A percentile compares a stretch with the other conserved stretches of the same genome.
phyloP scores from a whole-genome alignment of 1,140 invertebrate genomes.

The Neodiprion pinetum region DNA sequence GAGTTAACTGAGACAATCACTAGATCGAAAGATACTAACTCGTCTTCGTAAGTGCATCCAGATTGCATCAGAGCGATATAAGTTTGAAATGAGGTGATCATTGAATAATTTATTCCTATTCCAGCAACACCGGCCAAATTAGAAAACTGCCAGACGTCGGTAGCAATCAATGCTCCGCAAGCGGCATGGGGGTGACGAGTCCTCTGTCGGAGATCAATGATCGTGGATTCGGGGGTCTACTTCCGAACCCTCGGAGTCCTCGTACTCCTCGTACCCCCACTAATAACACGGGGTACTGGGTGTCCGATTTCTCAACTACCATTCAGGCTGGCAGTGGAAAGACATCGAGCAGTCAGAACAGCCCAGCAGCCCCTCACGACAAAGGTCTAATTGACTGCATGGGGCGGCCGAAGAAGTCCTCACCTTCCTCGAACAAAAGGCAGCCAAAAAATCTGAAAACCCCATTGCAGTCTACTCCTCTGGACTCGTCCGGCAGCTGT shows the following conservation, averaged over 20 bases:
- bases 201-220: conserved; percentile 55
- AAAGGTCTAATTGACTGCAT: conserved; percentile 51
- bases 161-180: conserved; percentile 47
- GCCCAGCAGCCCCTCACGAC: conserved; percentile 51
- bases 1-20: conserved; percentile 61
- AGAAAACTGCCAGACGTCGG: conserved; percentile 51
- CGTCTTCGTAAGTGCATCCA: conserved; percentile 64
- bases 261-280: conserved; percentile 58
- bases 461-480: conserved; percentile 36
- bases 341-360: conserved; percentile 55
- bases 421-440: conserved; percentile 54
- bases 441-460: conserved; percentile 49
- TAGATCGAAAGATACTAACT: conserved; percentile 76
- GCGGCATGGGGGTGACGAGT: conserved; percentile 52
- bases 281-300: conserved; percentile 53
- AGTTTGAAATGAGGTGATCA: neutral
- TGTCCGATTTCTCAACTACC: conserved; percentile 45
- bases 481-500: conserved; percentile 44
- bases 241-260: conserved; percentile 59
- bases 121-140: conserved; percentile 38
- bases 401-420: conserved; percentile 58
- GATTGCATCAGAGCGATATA: conserved; percentile 13
- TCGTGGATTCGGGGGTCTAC: conserved; percentile 50
- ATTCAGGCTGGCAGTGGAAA: conserved; percentile 36
- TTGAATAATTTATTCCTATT: too few relatives aligned